These are phyloP conservation scores for Burhinus bistriatus DNA, from an alignment of 2,113 vertebrate species.

Conservation along the genomic window DNA sequence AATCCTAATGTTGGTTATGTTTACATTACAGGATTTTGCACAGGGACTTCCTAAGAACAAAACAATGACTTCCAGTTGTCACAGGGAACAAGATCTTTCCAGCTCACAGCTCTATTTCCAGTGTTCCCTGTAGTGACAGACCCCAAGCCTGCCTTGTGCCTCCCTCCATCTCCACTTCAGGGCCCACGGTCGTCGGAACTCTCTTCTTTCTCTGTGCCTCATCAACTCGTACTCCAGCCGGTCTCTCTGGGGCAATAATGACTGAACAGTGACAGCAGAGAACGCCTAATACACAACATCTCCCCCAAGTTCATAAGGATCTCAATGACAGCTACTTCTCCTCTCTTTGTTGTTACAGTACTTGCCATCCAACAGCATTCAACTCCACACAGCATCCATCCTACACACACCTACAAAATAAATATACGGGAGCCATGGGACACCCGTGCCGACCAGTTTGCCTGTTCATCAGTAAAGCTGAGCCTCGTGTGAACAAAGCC, in stretches of 20 bases:
- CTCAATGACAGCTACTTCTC: accelerated
- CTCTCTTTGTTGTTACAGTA: no score
- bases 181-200: neutral
- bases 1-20: neutral
- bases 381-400: neutral
- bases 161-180: neutral
- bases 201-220: neutral
- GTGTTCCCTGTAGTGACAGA: accelerated
- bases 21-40: neutral
- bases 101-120: neutral
- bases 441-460: no score
- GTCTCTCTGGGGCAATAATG: accelerated
- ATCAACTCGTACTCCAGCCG: neutral
- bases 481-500: neutral
- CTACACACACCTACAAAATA: neutral
- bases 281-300: no score
- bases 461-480: neutral
- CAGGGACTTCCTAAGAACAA: neutral
- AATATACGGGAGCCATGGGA: accelerated
- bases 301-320: neutral
- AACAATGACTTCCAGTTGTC: neutral
- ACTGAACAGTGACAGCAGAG: neutral
- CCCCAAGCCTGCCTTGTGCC: neutral
- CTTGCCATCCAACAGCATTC: neutral
- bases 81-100: neutral